Evolutionary conservation across 1,140 invertebrate species (phyloP), one percentile per base, ranked within the genome.

Genomic region (Achroia grisella): DNA sequence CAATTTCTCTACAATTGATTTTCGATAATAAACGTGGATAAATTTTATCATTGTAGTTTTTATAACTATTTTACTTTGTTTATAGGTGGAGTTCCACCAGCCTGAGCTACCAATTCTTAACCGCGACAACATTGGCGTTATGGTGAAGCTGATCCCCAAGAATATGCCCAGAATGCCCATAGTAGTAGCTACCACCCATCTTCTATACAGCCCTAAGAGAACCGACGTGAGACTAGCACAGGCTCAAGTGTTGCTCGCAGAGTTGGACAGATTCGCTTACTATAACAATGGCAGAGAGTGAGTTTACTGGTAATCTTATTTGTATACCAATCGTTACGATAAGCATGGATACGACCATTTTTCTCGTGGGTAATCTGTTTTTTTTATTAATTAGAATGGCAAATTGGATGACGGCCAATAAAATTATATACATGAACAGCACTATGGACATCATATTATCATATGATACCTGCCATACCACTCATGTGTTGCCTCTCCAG

Each of bases 201-300:
- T 99, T n/a, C 83, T 98, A 4, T 99, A 94, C 71, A 98, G 98
- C 88, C 95, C 95, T 0, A 91, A 87, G 61, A 82, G 97, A 15
- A 90, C 93, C 13, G 97, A 99, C 78, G 90, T 98, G 0, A 91
- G 96, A 63, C 85, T 98, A 10, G 96, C 94, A 0, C 97, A 99
- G 81, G 84, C 90, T 12, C 90, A 93, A 64, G 65, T 95, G 30
- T 77, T 98, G 2, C 81, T 98, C 10, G 90, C 93, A 0, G 95
- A 97, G 82, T 86, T 98, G 8, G 93, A 96, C 47, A 87, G 90
- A 52, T 89, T 96, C 47, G 89, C 94, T n/a, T 94, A 88, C 64
- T 59, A 81, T 30, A 69, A 79, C 33, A 85, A 76, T 17, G 60
- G 59, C 3, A 59, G 44, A 42, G 53, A 70, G 70, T 74, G 46